Conservation (phyloP, 2,797 vertebrate species). For the Hoplostethus atlanticus region DNA sequence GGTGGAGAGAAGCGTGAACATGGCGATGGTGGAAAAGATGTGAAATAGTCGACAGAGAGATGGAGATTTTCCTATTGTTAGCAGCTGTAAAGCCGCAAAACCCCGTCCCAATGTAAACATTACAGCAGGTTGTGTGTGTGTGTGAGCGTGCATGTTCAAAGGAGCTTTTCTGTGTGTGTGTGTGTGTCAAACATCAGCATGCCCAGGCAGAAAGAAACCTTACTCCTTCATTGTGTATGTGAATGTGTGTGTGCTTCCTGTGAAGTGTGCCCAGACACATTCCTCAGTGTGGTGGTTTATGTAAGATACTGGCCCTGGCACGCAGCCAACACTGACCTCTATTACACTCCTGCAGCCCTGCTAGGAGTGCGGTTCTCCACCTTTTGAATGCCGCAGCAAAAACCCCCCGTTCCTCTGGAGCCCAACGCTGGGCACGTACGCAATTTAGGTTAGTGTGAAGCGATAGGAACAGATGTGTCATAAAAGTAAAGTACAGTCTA, state of each 20-base stretch:
- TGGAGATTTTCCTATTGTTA: background rate
- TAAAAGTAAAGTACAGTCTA: background rate
- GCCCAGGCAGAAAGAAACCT: constrained; percentile 4
- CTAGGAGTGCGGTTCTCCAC: constrained; percentile 34
- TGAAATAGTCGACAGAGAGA: constrained; percentile 1
- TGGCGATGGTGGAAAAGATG: constrained; percentile 2
- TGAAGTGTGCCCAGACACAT: constrained; percentile 66
- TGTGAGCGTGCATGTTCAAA: background rate
- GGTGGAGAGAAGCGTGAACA: background rate
- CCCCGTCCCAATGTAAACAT: background rate
- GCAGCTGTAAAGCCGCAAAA: background rate
- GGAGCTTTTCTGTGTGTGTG: background rate
- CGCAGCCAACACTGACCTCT: constrained; percentile 51
- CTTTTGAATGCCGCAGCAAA: constrained; percentile 20
- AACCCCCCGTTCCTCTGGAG: constrained; percentile 8
- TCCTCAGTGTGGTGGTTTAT: constrained; percentile 65
- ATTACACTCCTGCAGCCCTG: constrained; percentile 31
- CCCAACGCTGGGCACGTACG: constrained; percentile 4
- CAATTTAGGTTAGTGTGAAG: constrained; percentile 1
- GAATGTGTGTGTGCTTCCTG: constrained; percentile 41
- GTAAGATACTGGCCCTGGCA: constrained; percentile 54
- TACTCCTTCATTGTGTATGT: background rate
- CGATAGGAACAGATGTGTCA: constrained; percentile 22
- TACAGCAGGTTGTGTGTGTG: background rate
- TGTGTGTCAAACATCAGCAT: constrained; percentile 16